phyloP scores from a whole-genome alignment of 2,797 vertebrate genomes.

The Danio choprae region DNA sequence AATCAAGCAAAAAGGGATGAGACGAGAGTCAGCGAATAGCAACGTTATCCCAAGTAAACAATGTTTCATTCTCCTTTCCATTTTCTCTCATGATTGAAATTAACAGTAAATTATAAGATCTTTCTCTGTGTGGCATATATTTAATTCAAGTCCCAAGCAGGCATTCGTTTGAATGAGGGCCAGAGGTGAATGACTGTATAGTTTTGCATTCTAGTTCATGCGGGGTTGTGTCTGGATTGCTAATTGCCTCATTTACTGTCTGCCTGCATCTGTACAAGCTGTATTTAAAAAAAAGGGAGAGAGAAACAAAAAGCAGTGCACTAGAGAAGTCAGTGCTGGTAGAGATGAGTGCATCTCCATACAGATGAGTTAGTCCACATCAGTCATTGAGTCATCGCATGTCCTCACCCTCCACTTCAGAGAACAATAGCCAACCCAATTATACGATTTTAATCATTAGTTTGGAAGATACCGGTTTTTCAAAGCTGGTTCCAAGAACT shows the following conservation, averaged over 20 bases:
- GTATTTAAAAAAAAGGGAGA: neutral
- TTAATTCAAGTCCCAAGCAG: constrained; percentile 4
- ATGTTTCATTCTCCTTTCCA: neutral
- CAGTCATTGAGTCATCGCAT: constrained; percentile 26
- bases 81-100: neutral
- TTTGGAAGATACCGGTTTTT: constrained; percentile 25
- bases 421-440: constrained; percentile 34
- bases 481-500: constrained; percentile 21
- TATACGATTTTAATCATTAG: constrained; percentile 27
- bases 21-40: neutral
- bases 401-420: constrained; percentile 8
- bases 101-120: neutral
- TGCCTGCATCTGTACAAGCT: constrained; percentile 3
- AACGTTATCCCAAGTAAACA: neutral
- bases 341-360: neutral
- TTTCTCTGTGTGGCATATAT: neutral
- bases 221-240: constrained; percentile 23
- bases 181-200: constrained; percentile 6
- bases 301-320: neutral
- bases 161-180: neutral
- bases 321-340: constrained; percentile 7
- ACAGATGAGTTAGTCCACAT: constrained; percentile 19
- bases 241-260: constrained; percentile 33
- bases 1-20: neutral
- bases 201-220: constrained; percentile 12